A percentile compares a stretch with the other conserved stretches of the same genome.
These are phyloP conservation scores for Bergia puertoricense DNA, from an alignment of 92 coral and sea anemone species.

Conservation along the genomic window DNA sequence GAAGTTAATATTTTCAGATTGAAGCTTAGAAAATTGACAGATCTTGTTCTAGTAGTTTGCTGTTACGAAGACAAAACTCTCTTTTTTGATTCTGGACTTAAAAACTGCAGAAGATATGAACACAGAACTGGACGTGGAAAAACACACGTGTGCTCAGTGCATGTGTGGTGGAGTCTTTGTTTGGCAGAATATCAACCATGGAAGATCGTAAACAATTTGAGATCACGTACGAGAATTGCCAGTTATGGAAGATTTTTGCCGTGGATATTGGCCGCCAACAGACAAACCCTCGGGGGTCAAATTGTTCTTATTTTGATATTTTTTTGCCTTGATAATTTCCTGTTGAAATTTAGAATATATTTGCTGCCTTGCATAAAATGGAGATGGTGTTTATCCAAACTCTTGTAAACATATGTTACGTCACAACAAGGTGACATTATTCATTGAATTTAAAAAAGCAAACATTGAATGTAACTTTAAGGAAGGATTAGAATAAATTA, in stretches of 20 bases:
- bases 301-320: not conserved
- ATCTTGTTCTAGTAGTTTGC: too few species aligned
- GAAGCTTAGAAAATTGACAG: not conserved
- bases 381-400: not conserved
- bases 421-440: not conserved
- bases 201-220: not conserved
- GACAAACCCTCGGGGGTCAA: not conserved
- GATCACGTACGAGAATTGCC: not conserved
- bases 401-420: not conserved
- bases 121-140: not conserved
- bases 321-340: not conserved
- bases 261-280: not conserved
- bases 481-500: constrained; percentile 17
- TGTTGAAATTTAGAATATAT: not conserved
- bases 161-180: not conserved
- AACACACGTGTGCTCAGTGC: constrained; percentile 7
- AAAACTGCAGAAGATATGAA: not conserved
- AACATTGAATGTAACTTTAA: not conserved
- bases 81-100: not conserved
- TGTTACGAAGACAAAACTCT: not conserved
- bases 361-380: not conserved
- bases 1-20: constrained; percentile 15
- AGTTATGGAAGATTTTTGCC: not conserved
- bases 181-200: not conserved
- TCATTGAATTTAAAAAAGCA: constrained; percentile 7